Conservation (phyloP, 2,113 vertebrate species). For the Tyrannus savana region DNA sequence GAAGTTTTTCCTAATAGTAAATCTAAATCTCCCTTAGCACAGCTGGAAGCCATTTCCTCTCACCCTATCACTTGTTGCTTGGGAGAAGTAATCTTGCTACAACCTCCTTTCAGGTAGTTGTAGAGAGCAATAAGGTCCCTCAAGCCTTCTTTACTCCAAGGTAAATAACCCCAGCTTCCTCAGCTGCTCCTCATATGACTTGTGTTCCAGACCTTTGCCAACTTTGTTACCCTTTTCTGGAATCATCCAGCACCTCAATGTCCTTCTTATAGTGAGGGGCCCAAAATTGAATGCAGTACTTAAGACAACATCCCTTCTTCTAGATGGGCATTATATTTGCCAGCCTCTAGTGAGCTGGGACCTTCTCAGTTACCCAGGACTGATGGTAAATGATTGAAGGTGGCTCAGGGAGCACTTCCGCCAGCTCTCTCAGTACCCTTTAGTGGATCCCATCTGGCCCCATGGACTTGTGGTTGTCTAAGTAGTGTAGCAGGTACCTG, state of each 20-base stretch:
- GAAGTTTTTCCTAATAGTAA: not conserved
- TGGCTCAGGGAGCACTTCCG: not conserved
- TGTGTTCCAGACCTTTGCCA: not conserved
- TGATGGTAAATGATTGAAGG: not conserved
- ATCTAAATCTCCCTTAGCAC: not conserved
- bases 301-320: not conserved
- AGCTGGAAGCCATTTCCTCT: not conserved
- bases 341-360: not conserved
- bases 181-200: not conserved
- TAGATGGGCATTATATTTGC: fast-evolving
- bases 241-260: not conserved
- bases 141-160: not conserved
- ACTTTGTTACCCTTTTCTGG: not conserved
- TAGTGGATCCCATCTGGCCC: not conserved
- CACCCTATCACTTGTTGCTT: not conserved
- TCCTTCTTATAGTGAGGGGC: not conserved
- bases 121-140: not conserved
- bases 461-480: not conserved
- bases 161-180: not conserved
- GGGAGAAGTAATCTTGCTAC: not conserved
- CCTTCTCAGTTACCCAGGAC: not conserved
- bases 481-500: not conserved
- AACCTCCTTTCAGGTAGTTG: not conserved
- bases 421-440: fast-evolving
- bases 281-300: not conserved